Conservation (phyloP, 1,140 invertebrate genomes). For the Popillia japonica region DNA sequence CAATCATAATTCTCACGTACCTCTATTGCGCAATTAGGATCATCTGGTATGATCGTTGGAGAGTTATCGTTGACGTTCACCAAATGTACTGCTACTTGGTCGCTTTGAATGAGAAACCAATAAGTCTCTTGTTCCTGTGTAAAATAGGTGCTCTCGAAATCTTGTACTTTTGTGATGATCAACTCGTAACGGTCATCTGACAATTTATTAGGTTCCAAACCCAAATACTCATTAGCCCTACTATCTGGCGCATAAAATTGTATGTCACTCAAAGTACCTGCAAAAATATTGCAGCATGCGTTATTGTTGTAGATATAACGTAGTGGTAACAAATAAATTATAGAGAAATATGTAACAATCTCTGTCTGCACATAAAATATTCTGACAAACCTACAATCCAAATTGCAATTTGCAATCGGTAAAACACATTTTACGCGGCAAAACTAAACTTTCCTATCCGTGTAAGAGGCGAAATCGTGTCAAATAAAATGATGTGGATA, state of each 20-base stretch:
- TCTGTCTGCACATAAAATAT: too few relatives aligned
- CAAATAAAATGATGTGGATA: too few relatives aligned
- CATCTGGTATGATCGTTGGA: neutral
- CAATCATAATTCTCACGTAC: neutral
- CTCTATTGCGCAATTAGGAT: neutral
- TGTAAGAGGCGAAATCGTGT: too few relatives aligned
- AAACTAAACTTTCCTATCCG: too few relatives aligned
- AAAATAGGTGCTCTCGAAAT: neutral
- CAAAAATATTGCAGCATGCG: too few relatives aligned
- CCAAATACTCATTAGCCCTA: neutral
- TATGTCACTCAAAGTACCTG: neutral
- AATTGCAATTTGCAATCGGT: too few relatives aligned
- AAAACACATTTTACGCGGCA: too few relatives aligned
- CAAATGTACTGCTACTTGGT: neutral
- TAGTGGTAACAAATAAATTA: too few relatives aligned
- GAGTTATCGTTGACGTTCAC: neutral
- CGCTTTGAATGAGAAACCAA: neutral
- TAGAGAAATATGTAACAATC: too few relatives aligned
- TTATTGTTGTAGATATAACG: too few relatives aligned
- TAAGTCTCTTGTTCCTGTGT: neutral
- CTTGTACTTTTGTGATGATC: neutral
- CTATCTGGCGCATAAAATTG: neutral
- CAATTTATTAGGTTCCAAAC: neutral
- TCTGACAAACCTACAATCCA: too few relatives aligned
- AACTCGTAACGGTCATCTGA: neutral